phyloP scores from a whole-genome alignment of 1,140 invertebrate genomes.

The Drosophila athabasca region DNA sequence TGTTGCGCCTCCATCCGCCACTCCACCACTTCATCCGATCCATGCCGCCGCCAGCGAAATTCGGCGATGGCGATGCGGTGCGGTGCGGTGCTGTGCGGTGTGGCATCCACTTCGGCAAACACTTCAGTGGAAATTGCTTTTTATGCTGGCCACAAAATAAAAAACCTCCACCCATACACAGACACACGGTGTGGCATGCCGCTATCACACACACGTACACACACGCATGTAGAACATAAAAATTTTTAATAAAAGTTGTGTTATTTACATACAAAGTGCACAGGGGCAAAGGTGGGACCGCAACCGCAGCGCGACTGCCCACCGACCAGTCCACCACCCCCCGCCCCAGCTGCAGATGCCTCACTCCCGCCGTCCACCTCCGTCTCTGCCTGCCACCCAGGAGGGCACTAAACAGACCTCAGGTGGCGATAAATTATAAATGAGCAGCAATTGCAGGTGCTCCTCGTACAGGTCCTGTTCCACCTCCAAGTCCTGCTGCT shows the following conservation, averaged over 20 bases:
- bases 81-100: neutral
- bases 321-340: neutral
- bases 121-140: constrained; percentile 70
- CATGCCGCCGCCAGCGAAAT: no score
- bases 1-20: constrained; percentile 55
- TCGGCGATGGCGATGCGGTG: neutral
- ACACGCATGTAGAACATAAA: constrained; percentile 59
- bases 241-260: constrained; percentile 76
- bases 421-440: constrained; percentile 74
- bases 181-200: neutral
- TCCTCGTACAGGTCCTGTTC: no score
- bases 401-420: constrained; percentile 63
- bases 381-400: constrained; percentile 25
- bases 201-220: constrained; percentile 5
- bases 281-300: constrained; percentile 44
- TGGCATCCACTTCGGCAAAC: constrained; percentile 24
- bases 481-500: neutral
- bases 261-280: constrained; percentile 76
- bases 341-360: neutral
- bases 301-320: constrained; percentile 54
- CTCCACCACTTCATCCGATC: no score
- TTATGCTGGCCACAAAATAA: constrained; percentile 56
- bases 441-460: constrained; percentile 67
- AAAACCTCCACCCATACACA: constrained; percentile 26
- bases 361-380: neutral